These are phyloP conservation scores for Parasteatoda lunata DNA, from an alignment of 2,888 invertebrate species.

Conservation along the genomic window DNA sequence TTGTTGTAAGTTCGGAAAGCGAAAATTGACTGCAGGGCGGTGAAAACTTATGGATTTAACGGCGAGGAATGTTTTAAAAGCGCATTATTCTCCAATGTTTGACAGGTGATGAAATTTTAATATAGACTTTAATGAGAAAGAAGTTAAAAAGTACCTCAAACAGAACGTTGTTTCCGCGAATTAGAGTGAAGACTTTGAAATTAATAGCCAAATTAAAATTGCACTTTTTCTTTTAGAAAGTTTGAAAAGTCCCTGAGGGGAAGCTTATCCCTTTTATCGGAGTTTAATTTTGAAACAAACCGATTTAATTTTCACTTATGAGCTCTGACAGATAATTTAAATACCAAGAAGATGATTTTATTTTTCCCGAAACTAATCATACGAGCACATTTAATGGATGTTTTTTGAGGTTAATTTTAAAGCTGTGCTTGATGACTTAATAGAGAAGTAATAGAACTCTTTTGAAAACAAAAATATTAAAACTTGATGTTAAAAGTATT, in stretches of 20 bases:
- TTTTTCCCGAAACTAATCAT: no score
- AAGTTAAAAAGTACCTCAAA: conserved; percentile 62
- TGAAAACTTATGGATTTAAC: conserved; percentile 46
- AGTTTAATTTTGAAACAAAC: no score
- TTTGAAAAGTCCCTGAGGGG: background rate
- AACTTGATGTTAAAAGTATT: no score
- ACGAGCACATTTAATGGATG: no score
- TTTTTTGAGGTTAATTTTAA: no score
- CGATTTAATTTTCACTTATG: no score
- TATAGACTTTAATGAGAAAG: conserved; percentile 54
- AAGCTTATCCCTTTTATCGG: background rate
- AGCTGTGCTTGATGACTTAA: no score
- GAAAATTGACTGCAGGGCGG: conserved; percentile 54
- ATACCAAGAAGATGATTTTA: no score
- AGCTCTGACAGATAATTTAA: no score
- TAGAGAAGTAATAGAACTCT: no score
- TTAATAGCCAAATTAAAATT: conserved; percentile 11
- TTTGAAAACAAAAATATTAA: no score
- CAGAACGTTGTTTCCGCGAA: conserved; percentile 24
- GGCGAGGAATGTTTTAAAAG: conserved; percentile 51
- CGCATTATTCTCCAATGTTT: conserved; percentile 43
- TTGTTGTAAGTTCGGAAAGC: conserved; percentile 34
- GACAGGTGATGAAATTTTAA: conserved; percentile 54
- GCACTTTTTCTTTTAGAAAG: background rate
- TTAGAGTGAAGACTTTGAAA: conserved; percentile 36